A percentile compares a stretch with the other conserved stretches of the same genome.
Evolutionary conservation across 2,113 vertebrate species (phyloP).

Genomic region (Poicephalus meyeri): DNA sequence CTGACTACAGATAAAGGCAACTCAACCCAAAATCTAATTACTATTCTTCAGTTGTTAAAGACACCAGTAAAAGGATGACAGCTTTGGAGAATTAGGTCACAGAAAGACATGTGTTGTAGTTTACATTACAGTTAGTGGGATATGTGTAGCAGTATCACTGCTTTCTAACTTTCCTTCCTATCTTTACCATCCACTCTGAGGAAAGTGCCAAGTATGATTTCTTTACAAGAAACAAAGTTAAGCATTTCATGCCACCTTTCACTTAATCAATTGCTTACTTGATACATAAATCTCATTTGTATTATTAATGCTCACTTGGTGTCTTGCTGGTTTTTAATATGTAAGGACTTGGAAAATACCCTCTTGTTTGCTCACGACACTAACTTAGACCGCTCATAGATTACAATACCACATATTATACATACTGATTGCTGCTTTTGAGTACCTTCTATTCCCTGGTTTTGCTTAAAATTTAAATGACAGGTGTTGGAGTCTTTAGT

Average conservation of each 20-base stretch:
- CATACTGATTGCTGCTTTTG: fast-evolving
- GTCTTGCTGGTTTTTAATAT: background rate
- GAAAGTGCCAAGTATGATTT: background rate
- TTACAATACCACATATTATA: background rate
- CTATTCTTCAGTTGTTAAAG: background rate
- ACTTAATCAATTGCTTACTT: background rate
- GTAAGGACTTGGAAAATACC: background rate
- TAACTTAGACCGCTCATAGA: background rate
- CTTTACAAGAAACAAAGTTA: background rate
- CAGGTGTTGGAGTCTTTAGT: background rate
- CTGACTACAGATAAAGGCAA: background rate
- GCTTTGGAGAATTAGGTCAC: background rate
- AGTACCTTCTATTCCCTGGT: background rate
- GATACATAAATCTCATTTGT: background rate
- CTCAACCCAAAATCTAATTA: background rate
- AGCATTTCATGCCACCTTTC: background rate
- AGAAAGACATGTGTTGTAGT: background rate
- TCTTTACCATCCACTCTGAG: background rate
- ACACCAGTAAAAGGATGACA: background rate
- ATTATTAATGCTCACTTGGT: background rate
- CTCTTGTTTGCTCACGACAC: background rate
- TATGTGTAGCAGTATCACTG: background rate
- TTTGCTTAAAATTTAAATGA: background rate
- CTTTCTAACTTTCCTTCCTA: background rate
- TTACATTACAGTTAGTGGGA: background rate